These are phyloP conservation scores for Acleris cristana DNA, from an alignment of 2,888 invertebrate species.

Conservation along the genomic window DNA sequence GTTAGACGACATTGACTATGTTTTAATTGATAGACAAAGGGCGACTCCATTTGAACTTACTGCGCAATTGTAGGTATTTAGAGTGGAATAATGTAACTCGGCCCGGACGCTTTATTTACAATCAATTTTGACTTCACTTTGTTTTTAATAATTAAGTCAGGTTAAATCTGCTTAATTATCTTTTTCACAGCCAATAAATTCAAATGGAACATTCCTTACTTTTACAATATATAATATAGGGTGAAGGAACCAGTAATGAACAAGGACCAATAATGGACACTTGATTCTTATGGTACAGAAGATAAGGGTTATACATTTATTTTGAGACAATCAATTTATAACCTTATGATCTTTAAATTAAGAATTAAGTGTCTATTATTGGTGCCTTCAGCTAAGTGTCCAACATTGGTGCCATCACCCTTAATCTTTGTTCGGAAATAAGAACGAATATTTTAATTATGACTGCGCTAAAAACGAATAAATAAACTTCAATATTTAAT, in stretches of 20 bases:
- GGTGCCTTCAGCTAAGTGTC: too few relatives aligned
- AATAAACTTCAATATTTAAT: slow-evolving; percentile 17
- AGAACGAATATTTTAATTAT: slow-evolving; percentile 13
- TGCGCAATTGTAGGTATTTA: background rate
- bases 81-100: background rate
- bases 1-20: slow-evolving; percentile 31
- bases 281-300: too few relatives aligned
- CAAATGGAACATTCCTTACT: slow-evolving; percentile 23
- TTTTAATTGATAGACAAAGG: slow-evolving; percentile 17
- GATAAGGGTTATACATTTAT: too few relatives aligned
- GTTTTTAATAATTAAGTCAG: too few relatives aligned
- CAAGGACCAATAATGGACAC: too few relatives aligned
- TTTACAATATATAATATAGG: slow-evolving; percentile 8
- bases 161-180: background rate
- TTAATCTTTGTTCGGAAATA: slow-evolving; percentile 23
- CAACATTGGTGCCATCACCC: too few relatives aligned
- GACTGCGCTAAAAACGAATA: slow-evolving; percentile 26
- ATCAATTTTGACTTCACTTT: too few relatives aligned
- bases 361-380: too few relatives aligned
- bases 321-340: too few relatives aligned
- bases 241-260: too few relatives aligned
- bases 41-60: slow-evolving; percentile 17
- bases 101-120: too few relatives aligned
- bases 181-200: slow-evolving; percentile 22
- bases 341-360: too few relatives aligned